Conservation (phyloP, 1,140 invertebrate genomes). For the Aleiodes sp. region DNA sequence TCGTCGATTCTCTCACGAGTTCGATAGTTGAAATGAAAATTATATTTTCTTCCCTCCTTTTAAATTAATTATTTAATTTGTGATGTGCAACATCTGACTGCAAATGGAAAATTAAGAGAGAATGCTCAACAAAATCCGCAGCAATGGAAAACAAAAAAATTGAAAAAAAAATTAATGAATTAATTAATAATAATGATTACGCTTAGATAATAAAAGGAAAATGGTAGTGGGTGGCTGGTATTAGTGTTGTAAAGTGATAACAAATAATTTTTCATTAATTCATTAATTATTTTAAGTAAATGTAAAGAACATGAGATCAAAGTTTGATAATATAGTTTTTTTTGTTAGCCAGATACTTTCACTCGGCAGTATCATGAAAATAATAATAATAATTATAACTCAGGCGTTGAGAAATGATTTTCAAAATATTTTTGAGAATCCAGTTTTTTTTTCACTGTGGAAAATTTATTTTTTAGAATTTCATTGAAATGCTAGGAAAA, state of each 20-base stretch:
- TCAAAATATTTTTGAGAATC: not conserved
- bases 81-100: slow-evolving; percentile 11
- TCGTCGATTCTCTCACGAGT: not conserved
- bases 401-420: not conserved
- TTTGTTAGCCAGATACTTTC: slow-evolving; percentile 44
- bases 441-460: too few species aligned
- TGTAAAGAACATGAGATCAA: slow-evolving; percentile 61
- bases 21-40: slow-evolving; percentile 23
- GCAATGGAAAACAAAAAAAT: not conserved
- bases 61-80: slow-evolving; percentile 13
- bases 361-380: slow-evolving; percentile 43
- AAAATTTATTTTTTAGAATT: too few species aligned
- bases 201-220: slow-evolving; percentile 40
- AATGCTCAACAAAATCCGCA: slow-evolving; percentile 1
- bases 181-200: slow-evolving; percentile 15
- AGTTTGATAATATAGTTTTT: slow-evolving; percentile 50
- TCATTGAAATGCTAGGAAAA: too few species aligned
- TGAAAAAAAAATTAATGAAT: slow-evolving; percentile 14
- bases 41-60: too few species aligned
- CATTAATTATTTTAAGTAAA: slow-evolving; percentile 48
- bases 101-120: slow-evolving; percentile 23
- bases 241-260: slow-evolving; percentile 47
- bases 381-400: slow-evolving; percentile 24
- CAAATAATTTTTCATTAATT: slow-evolving; percentile 44
- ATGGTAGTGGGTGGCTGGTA: slow-evolving; percentile 52